Evolutionary conservation across 2,888 invertebrate species (phyloP), one percentile per base, ranked within the genome.

Genomic region (Liopterus haemorrhoidalis): DNA sequence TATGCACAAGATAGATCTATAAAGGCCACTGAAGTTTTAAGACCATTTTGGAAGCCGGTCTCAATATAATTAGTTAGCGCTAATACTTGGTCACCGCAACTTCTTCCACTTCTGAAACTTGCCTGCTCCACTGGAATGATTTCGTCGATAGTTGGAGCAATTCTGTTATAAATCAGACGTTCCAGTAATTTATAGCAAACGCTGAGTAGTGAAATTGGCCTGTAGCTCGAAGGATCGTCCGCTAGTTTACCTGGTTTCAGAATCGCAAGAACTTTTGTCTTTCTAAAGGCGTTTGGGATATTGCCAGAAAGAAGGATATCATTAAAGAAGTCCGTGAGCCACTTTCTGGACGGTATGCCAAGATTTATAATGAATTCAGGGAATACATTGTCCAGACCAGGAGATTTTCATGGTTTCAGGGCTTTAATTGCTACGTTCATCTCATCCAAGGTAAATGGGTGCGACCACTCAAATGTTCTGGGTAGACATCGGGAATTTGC

Each of bases 1-100:
- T 47, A 39, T 4, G 39, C 44, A 5, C 38, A 38, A 5, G 39
- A 38, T 27, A 48, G 32, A 21, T 48, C 39, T 19, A 48, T 22
- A 25, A 44, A 48, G 11, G 39, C 38, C n/a, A 39, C 48, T 22
- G 43, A 37, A n/a, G 32, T 48, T 44, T 48, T 38, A 14, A 48
- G 28, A 8, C 39, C 19, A 6, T 38, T 38, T 27, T 44, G 43
- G 16, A 48, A 48, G 9, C 44, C 44, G 2, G 39, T 33, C 25
- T 48, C 39, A 39, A 48, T 44, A 22, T 12, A 33, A 6, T 38
- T 38, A 5, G 38, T 44, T 5, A 48, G 40, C 9, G 39, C 18
- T n/a, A 48, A 16, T 19, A 48, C 44, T 44, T 48, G 38, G 27
- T 48, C 48, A 4, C 12, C 19, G 27, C 39, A 44, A 20, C 33